A percentile compares a stretch with the other conserved stretches of the same genome.
Evolutionary conservation across 2,113 vertebrate species (phyloP).

Genomic region (Alouatta palliata): DNA sequence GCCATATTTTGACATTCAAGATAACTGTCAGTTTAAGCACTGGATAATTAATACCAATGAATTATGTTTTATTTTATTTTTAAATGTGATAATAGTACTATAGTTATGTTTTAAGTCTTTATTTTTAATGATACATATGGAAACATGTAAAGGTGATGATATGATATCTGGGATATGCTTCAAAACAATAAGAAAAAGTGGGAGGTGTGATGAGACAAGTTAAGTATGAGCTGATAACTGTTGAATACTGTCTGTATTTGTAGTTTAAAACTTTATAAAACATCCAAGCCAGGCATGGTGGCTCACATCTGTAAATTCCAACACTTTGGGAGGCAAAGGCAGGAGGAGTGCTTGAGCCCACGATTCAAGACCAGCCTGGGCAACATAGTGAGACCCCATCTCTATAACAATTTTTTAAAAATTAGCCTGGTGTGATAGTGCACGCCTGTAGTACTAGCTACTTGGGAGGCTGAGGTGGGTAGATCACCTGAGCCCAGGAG

Average conservation of each 20-base stretch:
- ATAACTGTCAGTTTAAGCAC: background rate
- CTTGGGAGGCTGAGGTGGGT: background rate
- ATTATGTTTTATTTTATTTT: background rate
- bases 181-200: background rate
- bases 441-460: background rate
- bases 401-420: background rate
- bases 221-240: background rate
- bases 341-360: background rate
- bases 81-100: background rate
- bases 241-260: background rate
- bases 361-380: background rate
- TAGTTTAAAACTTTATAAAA: constrained; percentile 1
- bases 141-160: background rate
- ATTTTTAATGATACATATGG: background rate
- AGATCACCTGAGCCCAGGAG: background rate
- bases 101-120: background rate
- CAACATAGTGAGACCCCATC: background rate
- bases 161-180: background rate
- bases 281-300: background rate
- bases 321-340: background rate
- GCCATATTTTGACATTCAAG: background rate
- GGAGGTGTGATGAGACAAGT: background rate
- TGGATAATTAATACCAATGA: background rate
- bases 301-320: no score
- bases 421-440: background rate